Conservation (phyloP, 2,797 vertebrate genomes). For the Squalus acanthias region DNA sequence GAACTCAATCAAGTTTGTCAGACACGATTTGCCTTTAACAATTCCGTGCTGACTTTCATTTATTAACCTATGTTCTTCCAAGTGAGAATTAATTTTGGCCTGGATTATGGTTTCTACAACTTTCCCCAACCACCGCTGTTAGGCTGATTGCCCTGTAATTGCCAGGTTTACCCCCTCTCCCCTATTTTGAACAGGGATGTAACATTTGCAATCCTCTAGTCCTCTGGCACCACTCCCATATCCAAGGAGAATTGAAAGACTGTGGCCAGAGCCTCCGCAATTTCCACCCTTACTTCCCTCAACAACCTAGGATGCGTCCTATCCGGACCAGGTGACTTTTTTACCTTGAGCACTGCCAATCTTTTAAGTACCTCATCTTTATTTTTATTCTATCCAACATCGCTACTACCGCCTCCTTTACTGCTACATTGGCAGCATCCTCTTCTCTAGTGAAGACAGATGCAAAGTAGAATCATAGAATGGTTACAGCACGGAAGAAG, state of each 20-base stretch:
- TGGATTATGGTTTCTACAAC: not conserved
- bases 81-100: not conserved
- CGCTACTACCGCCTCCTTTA: no score
- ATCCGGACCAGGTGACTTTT: no score
- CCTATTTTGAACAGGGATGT: not conserved
- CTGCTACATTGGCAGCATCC: no score
- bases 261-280: not conserved
- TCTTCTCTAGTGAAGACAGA: no score
- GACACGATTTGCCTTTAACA: not conserved
- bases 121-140: not conserved
- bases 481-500: no score
- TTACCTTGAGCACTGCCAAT: no score
- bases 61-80: not conserved
- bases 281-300: not conserved
- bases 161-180: not conserved
- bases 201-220: not conserved
- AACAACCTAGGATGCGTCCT: not conserved
- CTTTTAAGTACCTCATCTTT: no score
- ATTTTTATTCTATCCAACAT: no score
- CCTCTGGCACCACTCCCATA: not conserved
- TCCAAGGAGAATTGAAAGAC: not conserved
- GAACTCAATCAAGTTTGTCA: not conserved
- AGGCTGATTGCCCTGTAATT: not conserved
- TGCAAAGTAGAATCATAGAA: no score
- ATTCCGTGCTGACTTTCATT: not conserved